A percentile compares a stretch with the other conserved stretches of the same genome.
phyloP scores from a whole-genome alignment of 1,140 invertebrate genomes.

The Venustaconcha ellipsiformis region DNA sequence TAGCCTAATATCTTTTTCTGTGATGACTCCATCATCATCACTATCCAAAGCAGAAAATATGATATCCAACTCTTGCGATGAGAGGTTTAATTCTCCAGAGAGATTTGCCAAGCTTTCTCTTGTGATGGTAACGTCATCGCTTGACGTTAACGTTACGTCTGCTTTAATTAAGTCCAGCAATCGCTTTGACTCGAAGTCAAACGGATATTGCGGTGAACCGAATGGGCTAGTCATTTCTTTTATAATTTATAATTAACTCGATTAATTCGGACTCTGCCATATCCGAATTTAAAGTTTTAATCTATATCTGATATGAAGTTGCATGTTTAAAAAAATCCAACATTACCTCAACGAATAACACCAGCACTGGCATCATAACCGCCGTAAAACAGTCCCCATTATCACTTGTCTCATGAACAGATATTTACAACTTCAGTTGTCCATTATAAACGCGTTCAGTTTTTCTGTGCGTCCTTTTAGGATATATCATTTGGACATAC shows the following conservation, averaged over 20 bases:
- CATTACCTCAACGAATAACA: no score
- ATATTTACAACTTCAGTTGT: no score
- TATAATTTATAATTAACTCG: background rate
- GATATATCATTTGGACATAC: no score
- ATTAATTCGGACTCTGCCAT: no score
- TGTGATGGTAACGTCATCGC: constrained; percentile 31
- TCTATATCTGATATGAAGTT: no score
- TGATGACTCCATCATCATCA: constrained; percentile 40
- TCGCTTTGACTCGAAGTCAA: constrained; percentile 25
- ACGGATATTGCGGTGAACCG: constrained; percentile 16
- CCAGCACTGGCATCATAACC: no score
- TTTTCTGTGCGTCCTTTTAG: no score
- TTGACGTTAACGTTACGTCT: constrained; percentile 8
- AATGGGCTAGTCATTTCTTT: constrained; percentile 5
- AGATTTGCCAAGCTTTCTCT: constrained; percentile 33
- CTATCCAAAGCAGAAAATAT: constrained; percentile 44
- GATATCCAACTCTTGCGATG: constrained; percentile 38
- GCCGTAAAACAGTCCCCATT: no score
- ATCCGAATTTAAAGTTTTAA: no score
- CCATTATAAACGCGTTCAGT: no score
- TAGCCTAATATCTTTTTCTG: constrained; percentile 5
- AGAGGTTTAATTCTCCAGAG: constrained; percentile 33
- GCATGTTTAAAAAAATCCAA: no score
- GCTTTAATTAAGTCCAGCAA: constrained; percentile 20
- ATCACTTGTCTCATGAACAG: no score